Evolutionary conservation across 2,113 vertebrate species (phyloP).

Genomic region (Dicrurus megarhynchus): DNA sequence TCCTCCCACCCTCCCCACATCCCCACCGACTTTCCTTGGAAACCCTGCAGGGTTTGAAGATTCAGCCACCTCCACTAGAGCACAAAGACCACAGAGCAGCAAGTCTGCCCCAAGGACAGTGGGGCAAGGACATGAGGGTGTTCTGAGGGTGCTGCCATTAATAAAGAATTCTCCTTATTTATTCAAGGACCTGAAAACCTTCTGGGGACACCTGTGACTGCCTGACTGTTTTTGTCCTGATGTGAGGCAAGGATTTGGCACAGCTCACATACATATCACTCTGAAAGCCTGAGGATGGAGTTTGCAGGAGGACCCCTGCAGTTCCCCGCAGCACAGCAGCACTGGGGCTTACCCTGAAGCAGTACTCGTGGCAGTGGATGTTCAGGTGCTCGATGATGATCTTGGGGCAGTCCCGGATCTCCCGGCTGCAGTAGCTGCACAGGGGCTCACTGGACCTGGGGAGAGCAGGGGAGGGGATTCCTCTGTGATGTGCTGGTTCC

Average conservation of each 20-base stretch:
- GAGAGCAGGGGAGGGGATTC: background rate
- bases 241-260: background rate
- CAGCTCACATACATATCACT: rapidly evolving
- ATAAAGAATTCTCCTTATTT: background rate
- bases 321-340: background rate
- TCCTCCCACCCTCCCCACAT: background rate
- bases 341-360: slow-evolving; percentile 80
- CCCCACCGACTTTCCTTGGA: background rate
- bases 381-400: slow-evolving; percentile 88
- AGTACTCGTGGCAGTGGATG: slow-evolving; percentile 84
- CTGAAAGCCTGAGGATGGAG: background rate
- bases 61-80: background rate
- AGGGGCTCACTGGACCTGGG: slow-evolving; percentile 40
- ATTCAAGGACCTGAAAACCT: background rate
- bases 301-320: background rate
- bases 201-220: background rate
- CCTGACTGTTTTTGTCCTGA: rapidly evolving
- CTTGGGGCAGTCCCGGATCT: slow-evolving; percentile 82
- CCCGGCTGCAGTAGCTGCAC: slow-evolving; percentile 82
- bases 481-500: background rate
- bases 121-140: background rate
- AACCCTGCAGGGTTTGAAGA: background rate
- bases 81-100: background rate
- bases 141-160: background rate
- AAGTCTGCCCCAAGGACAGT: background rate